Conservation (phyloP, 64 coral and sea anemone species). For the Montipora sp. region DNA sequence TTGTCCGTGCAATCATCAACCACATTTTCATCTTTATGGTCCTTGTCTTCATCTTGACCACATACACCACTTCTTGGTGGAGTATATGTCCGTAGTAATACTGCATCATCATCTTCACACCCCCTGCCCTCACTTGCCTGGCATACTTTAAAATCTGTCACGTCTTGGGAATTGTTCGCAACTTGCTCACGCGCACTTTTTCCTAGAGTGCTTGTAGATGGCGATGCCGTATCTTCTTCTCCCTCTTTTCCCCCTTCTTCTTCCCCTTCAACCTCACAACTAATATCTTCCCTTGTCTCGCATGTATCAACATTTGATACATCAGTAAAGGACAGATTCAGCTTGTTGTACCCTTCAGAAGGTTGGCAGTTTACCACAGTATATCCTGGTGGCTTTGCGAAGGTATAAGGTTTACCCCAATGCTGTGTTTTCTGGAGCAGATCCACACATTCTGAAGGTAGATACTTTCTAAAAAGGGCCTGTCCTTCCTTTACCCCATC, state of each 20-base stretch:
- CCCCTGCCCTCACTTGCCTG: too few species aligned
- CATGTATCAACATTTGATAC: too few species aligned
- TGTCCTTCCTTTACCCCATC: conserved; percentile 28
- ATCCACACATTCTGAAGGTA: not conserved
- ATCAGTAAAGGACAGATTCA: not conserved
- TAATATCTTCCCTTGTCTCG: too few species aligned
- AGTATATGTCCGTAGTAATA: too few species aligned
- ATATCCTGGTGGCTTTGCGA: not conserved
- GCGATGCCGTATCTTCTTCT: not conserved
- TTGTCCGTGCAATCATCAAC: not conserved
- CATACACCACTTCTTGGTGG: too few species aligned
- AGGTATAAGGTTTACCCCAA: conserved; percentile 39
- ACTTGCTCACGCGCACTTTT: too few species aligned
- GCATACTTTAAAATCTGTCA: too few species aligned
- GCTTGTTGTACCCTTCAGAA: not conserved
- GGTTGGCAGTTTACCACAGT: not conserved
- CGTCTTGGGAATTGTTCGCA: too few species aligned
- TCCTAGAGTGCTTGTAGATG: too few species aligned
- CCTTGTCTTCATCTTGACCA: not conserved
- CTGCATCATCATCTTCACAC: too few species aligned
- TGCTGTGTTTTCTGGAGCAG: not conserved
- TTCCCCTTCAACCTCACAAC: too few species aligned
- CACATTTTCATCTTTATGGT: not conserved
- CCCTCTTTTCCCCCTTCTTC: not conserved
- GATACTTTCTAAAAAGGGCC: conserved; percentile 20